phyloP scores from a whole-genome alignment of 2,888 invertebrate genomes.

The Phaedon cochleariae region DNA sequence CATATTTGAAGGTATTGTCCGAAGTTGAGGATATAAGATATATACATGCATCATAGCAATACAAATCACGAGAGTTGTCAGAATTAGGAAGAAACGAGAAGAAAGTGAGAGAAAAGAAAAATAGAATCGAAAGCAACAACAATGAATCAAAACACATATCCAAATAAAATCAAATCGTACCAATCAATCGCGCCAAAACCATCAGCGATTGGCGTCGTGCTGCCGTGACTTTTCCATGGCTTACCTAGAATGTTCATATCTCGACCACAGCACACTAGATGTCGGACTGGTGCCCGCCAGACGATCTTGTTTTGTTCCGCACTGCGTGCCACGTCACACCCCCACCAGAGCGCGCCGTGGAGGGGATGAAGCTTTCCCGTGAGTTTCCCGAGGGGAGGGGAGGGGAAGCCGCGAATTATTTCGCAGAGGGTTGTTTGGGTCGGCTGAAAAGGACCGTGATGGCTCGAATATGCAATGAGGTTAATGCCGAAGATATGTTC shows the following conservation, averaged over 20 bases:
- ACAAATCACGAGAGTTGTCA: no score
- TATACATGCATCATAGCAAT: no score
- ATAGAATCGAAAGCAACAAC: constrained; percentile 48
- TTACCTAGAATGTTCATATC: constrained; percentile 65
- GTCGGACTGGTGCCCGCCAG: constrained; percentile 51
- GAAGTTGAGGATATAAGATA: no score
- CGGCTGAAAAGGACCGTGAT: neutral
- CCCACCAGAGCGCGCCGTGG: constrained; percentile 27
- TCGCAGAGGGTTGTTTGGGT: neutral
- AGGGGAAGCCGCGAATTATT: neutral
- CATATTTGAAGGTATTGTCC: no score
- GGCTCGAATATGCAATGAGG: neutral
- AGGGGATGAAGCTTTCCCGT: constrained; percentile 25
- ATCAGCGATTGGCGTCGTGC: constrained; percentile 27
- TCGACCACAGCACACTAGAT: constrained; percentile 62
- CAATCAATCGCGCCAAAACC: constrained; percentile 31
- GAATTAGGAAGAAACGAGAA: constrained; percentile 6
- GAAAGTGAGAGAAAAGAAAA: constrained; percentile 25
- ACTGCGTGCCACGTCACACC: constrained; percentile 59
- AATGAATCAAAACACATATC: constrained; percentile 47
- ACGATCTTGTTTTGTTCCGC: constrained; percentile 62
- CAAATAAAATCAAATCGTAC: constrained; percentile 57
- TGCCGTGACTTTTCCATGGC: constrained; percentile 43
- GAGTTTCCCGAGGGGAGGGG: neutral
- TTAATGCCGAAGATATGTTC: neutral